Conservation (phyloP, 2,888 invertebrate genomes). For the Cephus pygmeus region DNA sequence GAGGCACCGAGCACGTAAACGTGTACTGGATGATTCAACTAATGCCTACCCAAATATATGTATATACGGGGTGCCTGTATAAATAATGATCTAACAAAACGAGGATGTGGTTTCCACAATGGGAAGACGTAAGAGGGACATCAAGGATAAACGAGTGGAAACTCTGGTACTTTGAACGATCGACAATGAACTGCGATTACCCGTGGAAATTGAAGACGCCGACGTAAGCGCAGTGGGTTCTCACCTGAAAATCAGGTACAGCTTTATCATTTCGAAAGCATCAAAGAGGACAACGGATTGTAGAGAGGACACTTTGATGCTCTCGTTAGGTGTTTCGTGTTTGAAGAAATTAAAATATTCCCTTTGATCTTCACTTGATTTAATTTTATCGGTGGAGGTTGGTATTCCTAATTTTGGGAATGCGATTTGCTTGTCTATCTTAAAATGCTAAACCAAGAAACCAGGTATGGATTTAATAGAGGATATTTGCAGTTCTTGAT, state of each 20-base stretch:
- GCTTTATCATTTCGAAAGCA: not conserved
- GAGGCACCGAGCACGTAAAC: too few relatives aligned
- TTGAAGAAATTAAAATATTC: not conserved
- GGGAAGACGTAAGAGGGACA: not conserved
- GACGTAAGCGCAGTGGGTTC: not conserved
- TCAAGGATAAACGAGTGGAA: not conserved
- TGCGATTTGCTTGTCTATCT: too few relatives aligned
- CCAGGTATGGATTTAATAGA: too few relatives aligned
- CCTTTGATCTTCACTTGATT: not conserved
- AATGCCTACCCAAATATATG: not conserved
- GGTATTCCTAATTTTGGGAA: too few relatives aligned
- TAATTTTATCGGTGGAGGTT: too few relatives aligned
- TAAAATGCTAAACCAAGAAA: too few relatives aligned
- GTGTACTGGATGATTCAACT: too few relatives aligned
- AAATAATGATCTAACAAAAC: not conserved
- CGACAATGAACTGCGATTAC: not conserved
- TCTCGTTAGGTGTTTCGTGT: not conserved
- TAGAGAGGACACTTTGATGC: not conserved
- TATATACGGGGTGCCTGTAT: not conserved
- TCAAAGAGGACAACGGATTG: not conserved
- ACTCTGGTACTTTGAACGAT: not conserved
- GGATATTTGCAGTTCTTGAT: not conserved
- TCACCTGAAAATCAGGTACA: not conserved
- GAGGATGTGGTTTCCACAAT: not conserved
- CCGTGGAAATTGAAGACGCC: not conserved